Evolutionary conservation across 2,888 invertebrate genomes (phyloP).

Genomic region (Mantis religiosa): DNA sequence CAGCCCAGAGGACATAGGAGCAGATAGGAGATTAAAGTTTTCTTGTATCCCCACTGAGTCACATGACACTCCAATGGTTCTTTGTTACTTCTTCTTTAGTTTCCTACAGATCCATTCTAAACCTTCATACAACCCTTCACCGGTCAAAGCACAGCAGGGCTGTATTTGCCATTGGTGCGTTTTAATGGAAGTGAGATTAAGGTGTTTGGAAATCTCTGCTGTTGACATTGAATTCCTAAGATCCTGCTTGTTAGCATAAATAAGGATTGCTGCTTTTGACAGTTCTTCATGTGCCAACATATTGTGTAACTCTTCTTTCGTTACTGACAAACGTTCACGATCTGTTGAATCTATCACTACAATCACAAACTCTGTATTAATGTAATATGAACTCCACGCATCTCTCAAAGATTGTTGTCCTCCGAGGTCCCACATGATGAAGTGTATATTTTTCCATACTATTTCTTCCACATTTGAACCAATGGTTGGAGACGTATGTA

Average conservation of each 20-base stretch:
- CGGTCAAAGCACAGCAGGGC: slow-evolving; percentile 95
- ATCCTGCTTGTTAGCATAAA: slow-evolving; percentile 97
- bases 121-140: slow-evolving; percentile 90
- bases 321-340: slow-evolving; percentile 80
- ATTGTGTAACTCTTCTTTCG: slow-evolving; percentile 87
- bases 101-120: slow-evolving; percentile 89
- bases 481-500: slow-evolving; percentile 96
- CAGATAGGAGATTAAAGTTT: not conserved
- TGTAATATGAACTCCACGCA: slow-evolving; percentile 98
- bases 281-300: slow-evolving; percentile 94
- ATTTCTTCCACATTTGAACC: slow-evolving; percentile 98
- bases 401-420: slow-evolving; percentile 93
- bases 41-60: not conserved
- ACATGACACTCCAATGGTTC: slow-evolving; percentile 3
- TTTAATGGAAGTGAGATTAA: slow-evolving; percentile 93
- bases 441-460: slow-evolving; percentile 94
- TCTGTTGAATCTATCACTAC: slow-evolving; percentile 97
- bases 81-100: slow-evolving; percentile 81
- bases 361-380: slow-evolving; percentile 95
- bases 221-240: slow-evolving; percentile 93
- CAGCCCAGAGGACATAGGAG: not conserved
- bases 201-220: slow-evolving; percentile 85
- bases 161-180: slow-evolving; percentile 99
- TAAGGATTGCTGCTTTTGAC: slow-evolving; percentile 85
- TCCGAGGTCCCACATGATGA: slow-evolving; percentile 98